These are phyloP conservation scores for Pogona vitticeps DNA, from an alignment of 2,113 vertebrate genomes.

Conservation along the genomic window DNA sequence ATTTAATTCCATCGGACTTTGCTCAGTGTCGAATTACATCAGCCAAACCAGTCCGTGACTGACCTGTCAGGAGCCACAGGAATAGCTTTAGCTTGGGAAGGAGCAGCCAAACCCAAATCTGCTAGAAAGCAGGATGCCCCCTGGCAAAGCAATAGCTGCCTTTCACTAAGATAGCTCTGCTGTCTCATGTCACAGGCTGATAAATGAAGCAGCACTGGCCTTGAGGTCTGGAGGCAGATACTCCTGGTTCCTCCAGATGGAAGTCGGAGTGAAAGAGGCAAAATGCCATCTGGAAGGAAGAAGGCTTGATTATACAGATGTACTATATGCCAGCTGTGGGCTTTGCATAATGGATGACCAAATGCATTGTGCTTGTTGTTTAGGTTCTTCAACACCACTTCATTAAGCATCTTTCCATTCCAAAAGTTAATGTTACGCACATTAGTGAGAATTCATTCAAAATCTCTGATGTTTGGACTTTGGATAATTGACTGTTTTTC, in stretches of 20 bases:
- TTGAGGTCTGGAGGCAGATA: slow-evolving; percentile 55
- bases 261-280: slow-evolving; percentile 62
- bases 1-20: not conserved
- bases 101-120: slow-evolving; percentile 1
- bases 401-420: slow-evolving; percentile 37
- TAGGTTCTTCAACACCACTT: not conserved
- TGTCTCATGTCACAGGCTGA: slow-evolving; percentile 24
- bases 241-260: slow-evolving; percentile 60
- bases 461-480: slow-evolving; percentile 20
- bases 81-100: slow-evolving; percentile 24
- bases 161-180: not conserved
- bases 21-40: not conserved
- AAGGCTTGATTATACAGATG: slow-evolving; percentile 51
- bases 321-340: slow-evolving; percentile 40
- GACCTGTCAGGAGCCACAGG: not conserved
- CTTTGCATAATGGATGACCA: slow-evolving; percentile 47
- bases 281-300: slow-evolving; percentile 62
- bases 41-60: not conserved
- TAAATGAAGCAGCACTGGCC: slow-evolving; percentile 57
- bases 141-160: slow-evolving; percentile 5
- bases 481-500: not conserved
- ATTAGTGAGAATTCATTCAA: slow-evolving; percentile 28
- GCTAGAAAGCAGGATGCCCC: slow-evolving; percentile 10
- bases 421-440: not conserved
- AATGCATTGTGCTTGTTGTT: slow-evolving; percentile 8